phyloP scores from a whole-genome alignment of 2,113 vertebrate genomes.

The Saguinus midas region DNA sequence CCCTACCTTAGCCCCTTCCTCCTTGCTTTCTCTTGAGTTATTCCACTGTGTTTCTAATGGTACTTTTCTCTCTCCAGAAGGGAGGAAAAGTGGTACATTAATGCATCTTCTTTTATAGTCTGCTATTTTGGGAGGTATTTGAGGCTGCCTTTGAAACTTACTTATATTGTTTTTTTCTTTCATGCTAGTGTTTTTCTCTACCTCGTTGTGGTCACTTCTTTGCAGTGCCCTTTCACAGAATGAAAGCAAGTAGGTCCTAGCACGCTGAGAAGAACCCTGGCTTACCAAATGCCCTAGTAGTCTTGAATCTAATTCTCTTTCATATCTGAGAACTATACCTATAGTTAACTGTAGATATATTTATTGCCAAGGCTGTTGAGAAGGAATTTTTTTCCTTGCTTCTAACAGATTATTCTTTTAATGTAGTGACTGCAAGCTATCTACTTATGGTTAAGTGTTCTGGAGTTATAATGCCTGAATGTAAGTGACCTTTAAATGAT shows the following conservation, averaged over 20 bases:
- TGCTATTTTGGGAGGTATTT: conserved; percentile 22
- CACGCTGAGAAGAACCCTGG: neutral
- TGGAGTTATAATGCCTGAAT: neutral
- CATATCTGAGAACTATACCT: neutral
- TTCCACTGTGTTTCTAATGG: neutral
- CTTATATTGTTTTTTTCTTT: neutral
- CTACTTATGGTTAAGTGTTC: neutral
- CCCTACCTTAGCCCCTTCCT: rapidly evolving
- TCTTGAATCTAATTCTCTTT: neutral
- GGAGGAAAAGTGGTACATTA: neutral
- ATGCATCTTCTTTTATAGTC: neutral
- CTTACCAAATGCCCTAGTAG: neutral
- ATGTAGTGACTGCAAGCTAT: neutral
- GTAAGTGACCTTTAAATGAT: neutral
- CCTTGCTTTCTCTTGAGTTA: neutral
- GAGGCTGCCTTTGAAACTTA: conserved; percentile 39
- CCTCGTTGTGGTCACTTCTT: conserved; percentile 56
- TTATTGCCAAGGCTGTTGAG: neutral
- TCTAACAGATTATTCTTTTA: neutral
- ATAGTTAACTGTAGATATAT: too few species aligned
- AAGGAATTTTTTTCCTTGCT: neutral
- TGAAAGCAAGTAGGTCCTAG: conserved; percentile 37
- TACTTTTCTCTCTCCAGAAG: conserved; percentile 6
- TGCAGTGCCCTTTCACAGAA: conserved; percentile 35
- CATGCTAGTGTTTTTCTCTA: conserved; percentile 53